Percentiles rank a stretch among this genome's conserved stretches.
These are phyloP conservation scores for Urocyon cinereoargenteus DNA, from an alignment of 2,797 vertebrate genomes.

Conservation along the genomic window DNA sequence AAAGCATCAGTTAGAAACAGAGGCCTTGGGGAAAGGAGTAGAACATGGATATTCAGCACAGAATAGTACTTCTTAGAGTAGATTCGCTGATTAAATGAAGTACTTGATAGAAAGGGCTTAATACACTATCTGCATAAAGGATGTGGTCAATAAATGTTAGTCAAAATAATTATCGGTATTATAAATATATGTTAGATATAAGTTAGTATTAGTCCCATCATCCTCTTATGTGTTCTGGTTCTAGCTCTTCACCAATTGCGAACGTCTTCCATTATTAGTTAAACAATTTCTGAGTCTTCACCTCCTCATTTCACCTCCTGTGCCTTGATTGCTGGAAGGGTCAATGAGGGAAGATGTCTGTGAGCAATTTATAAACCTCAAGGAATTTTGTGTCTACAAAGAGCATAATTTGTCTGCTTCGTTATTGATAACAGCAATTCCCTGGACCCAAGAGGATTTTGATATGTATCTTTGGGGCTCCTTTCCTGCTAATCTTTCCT, in stretches of 20 bases:
- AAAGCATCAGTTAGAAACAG: background rate
- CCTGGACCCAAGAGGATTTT: background rate
- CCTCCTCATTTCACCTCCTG: background rate
- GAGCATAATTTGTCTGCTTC: background rate
- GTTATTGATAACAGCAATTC: background rate
- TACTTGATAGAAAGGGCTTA: background rate
- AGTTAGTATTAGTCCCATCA: background rate
- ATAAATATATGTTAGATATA: background rate
- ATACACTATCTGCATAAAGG: background rate
- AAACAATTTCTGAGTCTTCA: background rate
- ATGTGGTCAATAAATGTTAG: background rate
- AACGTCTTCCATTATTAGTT: background rate
- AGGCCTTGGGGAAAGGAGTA: background rate
- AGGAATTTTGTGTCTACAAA: background rate
- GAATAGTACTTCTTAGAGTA: background rate
- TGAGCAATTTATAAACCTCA: background rate
- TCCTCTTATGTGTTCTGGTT: background rate
- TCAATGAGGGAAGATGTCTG: background rate
- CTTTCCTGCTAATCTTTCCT: background rate
- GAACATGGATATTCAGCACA: background rate
- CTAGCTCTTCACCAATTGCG: background rate
- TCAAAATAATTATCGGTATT: background rate
- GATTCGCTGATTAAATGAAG: background rate
- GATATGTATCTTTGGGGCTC: background rate
- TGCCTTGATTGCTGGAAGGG: background rate